phyloP scores from a whole-genome alignment of 2,888 invertebrate genomes.

The Acleris holmiana region DNA sequence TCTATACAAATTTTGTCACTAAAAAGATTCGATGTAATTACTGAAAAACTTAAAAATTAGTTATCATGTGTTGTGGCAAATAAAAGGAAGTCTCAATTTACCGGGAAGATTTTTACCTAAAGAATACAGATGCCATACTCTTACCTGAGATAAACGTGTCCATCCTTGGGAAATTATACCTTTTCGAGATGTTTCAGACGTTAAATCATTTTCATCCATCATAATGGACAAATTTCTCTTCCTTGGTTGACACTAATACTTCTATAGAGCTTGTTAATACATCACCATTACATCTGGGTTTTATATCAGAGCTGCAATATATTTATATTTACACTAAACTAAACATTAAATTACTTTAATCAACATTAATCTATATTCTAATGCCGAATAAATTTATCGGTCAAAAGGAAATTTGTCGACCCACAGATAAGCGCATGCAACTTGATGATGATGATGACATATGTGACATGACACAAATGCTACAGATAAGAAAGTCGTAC shows the following conservation, averaged over 20 bases:
- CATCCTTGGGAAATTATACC: slow-evolving; percentile 87
- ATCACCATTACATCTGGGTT: slow-evolving; percentile 47
- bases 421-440: slow-evolving; percentile 34
- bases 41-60: slow-evolving; percentile 23
- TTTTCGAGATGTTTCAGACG: slow-evolving; percentile 83
- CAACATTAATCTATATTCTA: slow-evolving; percentile 17
- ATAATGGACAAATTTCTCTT: slow-evolving; percentile 63
- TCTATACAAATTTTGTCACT: neutral
- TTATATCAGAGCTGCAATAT: slow-evolving; percentile 7
- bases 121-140: slow-evolving; percentile 1
- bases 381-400: slow-evolving; percentile 30
- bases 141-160: slow-evolving; percentile 88
- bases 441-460: slow-evolving; percentile 34
- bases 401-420: slow-evolving; percentile 25
- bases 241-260: slow-evolving; percentile 39
- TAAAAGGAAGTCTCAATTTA: neutral
- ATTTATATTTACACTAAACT: slow-evolving; percentile 19
- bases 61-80: slow-evolving; percentile 16
- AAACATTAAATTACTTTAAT: slow-evolving; percentile 27
- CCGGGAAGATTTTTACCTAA: neutral
- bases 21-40: slow-evolving; percentile 22
- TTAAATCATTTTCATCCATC: slow-evolving; percentile 90
- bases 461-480: slow-evolving; percentile 29
- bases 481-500: slow-evolving; percentile 12
- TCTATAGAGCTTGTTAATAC: slow-evolving; percentile 45